Conservation (phyloP, 1,140 invertebrate genomes). For the Pinna nobilis region DNA sequence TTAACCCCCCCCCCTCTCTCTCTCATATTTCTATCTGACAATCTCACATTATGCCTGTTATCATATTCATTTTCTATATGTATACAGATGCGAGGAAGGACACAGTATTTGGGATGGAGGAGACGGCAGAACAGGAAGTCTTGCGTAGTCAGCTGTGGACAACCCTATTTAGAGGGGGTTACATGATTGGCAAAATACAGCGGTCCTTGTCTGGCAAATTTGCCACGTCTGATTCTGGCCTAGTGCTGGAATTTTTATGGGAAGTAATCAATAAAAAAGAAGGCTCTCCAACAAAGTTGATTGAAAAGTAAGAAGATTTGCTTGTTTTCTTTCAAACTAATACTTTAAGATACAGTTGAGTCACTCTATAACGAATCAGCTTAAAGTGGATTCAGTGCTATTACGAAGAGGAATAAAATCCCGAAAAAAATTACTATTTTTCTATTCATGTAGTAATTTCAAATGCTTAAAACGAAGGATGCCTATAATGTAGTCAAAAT, state of each 20-base stretch:
- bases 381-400: not conserved
- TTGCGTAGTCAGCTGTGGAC: conserved; percentile 72
- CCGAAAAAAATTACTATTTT: too few relatives aligned
- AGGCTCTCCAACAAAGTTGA: conserved; percentile 25
- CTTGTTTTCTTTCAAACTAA: not conserved
- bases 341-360: not conserved
- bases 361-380: not conserved
- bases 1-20: not conserved
- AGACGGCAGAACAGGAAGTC: conserved; percentile 63
- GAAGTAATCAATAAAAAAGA: conserved; percentile 43
- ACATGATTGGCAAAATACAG: conserved; percentile 69
- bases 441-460: too few relatives aligned
- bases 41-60: not conserved
- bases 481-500: too few relatives aligned
- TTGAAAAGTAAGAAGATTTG: not conserved
- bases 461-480: too few relatives aligned
- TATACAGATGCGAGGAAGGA: conserved; percentile 30
- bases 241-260: conserved; percentile 48
- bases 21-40: not conserved
- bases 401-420: too few relatives aligned
- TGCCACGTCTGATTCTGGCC: conserved; percentile 58
- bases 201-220: conserved; percentile 70
- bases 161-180: conserved; percentile 71
- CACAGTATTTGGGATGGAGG: conserved; percentile 42
- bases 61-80: not conserved